Evolutionary conservation across 92 coral and sea anemone genomes (phyloP).

Genomic region (Zoanthus gigantus): DNA sequence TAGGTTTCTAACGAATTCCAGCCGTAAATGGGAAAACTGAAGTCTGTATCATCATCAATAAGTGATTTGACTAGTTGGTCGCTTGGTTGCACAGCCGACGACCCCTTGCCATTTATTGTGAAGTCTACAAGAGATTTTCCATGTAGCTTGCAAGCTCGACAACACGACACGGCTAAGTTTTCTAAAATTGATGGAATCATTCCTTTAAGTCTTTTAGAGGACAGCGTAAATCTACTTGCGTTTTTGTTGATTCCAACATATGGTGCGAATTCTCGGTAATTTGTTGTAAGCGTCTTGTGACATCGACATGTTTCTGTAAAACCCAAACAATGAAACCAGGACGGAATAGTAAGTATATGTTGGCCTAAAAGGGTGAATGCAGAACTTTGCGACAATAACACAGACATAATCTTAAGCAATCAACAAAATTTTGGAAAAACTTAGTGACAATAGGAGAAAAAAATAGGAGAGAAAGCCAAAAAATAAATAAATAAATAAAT

Average conservation of each 20-base stretch:
- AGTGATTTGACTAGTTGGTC: slow-evolving; percentile 63
- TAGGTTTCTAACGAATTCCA: slow-evolving; percentile 77
- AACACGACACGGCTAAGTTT: slow-evolving; percentile 72
- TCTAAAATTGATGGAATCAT: slow-evolving; percentile 81
- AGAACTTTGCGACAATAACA: too few species aligned
- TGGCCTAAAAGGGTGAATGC: too few species aligned
- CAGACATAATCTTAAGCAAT: not conserved
- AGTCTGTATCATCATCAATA: slow-evolving; percentile 52
- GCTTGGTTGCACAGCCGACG: slow-evolving; percentile 64
- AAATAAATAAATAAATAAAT: too few species aligned
- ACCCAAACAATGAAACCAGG: not conserved
- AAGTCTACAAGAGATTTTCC: slow-evolving; percentile 79
- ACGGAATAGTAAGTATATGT: not conserved
- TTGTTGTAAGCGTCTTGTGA: slow-evolving; percentile 73
- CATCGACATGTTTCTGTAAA: slow-evolving; percentile 85
- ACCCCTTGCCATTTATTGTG: slow-evolving; percentile 64
- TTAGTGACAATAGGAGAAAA: not conserved
- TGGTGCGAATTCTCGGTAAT: slow-evolving; percentile 79
- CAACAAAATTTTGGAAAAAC: not conserved
- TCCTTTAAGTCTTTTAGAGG: slow-evolving; percentile 69
- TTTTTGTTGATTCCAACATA: slow-evolving; percentile 53
- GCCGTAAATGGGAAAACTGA: slow-evolving; percentile 85
- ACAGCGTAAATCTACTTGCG: not conserved
- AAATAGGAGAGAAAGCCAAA: not conserved
- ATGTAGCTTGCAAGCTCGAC: slow-evolving; percentile 74